Base-by-base conservation (phyloP, 1,140 invertebrate genomes). In the Drosophila ercepeae region DNA sequence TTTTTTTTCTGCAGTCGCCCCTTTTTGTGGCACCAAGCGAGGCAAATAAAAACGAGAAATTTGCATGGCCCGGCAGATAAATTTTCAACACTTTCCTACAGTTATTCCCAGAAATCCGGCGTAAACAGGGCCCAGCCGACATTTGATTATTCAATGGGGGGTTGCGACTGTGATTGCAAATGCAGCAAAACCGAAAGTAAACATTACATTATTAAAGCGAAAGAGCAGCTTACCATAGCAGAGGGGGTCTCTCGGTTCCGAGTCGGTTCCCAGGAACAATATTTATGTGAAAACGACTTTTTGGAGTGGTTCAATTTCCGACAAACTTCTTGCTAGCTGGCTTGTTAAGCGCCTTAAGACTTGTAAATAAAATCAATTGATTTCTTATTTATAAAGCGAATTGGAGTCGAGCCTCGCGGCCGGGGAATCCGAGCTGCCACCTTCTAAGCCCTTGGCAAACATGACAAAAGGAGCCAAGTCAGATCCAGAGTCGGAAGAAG, bases 311-410 rank as follows among this genome's bases (percentile, higher is more conserved):
- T 72, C 72, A 51, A 59, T 76, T 57, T 76, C 79, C 57, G 39
- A 32, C 16, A 49, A 23, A 16, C 46, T 27, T 29, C 46, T 42
- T 39, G 58, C 27, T 42, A 46, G 58, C 27, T 27, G 74, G 61
- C 67, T 59, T 84, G 75, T 75, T 83, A 83, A 86, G 77, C 79
- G 75, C 71, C 81, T 83, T 79, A 83, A 75, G 78, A 83, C 60
- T 78, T 84, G 79, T 79, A 86, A 75, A 79, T 83, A 83, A 79
- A 84, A 84, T 84, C 79, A 86, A 84, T 84, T 84, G 79, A 84
- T 84, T 75, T 86, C 81, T 84, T 84, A 84, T 84, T 84, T 84
- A 86, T 86, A 84, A 86, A 86, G 71, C 64, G 57, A 84, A 75
- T 65, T 63, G 34, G 42, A 81, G 45, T 48, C 34, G 36, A 39